phyloP scores from a whole-genome alignment of 1,140 invertebrate species.

The Oedothorax gibbosus region DNA sequence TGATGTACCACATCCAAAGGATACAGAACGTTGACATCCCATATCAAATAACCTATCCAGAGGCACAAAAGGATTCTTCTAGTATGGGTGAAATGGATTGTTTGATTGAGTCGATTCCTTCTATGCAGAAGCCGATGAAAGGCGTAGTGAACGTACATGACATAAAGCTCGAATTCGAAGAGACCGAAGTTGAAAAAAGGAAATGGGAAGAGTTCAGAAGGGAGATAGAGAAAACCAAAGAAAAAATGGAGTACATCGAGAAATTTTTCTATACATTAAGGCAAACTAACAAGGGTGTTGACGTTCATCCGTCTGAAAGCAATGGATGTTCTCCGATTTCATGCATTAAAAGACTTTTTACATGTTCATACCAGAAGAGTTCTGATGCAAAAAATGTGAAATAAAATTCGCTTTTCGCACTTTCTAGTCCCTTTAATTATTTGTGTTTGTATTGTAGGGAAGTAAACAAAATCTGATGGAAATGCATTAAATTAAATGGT shows the following conservation, averaged over 20 bases:
- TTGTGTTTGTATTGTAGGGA: too few relatives aligned
- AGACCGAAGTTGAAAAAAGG: background rate
- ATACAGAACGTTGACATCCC: background rate
- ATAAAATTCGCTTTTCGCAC: background rate
- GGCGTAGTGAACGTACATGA: background rate
- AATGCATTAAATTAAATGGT: too few relatives aligned
- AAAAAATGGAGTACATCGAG: constrained; percentile 19
- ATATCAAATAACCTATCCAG: background rate
- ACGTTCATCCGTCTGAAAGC: background rate
- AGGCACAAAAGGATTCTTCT: background rate
- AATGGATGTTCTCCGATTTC: background rate
- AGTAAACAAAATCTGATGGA: background rate
- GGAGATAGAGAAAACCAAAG: constrained; percentile 8
- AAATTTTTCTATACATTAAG: constrained; percentile 7
- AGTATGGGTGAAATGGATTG: background rate
- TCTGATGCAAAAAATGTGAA: background rate
- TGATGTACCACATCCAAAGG: background rate
- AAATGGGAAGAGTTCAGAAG: background rate
- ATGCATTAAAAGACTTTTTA: background rate
- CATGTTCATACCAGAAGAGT: background rate
- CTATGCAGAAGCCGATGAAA: background rate
- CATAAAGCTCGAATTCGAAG: constrained; percentile 1
- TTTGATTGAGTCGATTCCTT: background rate
- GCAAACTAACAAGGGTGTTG: constrained; percentile 5
- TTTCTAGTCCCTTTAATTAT: too few relatives aligned